These are phyloP conservation scores for Micrastur ruficollis DNA, from an alignment of 2,797 vertebrate genomes.

Conservation along the genomic window DNA sequence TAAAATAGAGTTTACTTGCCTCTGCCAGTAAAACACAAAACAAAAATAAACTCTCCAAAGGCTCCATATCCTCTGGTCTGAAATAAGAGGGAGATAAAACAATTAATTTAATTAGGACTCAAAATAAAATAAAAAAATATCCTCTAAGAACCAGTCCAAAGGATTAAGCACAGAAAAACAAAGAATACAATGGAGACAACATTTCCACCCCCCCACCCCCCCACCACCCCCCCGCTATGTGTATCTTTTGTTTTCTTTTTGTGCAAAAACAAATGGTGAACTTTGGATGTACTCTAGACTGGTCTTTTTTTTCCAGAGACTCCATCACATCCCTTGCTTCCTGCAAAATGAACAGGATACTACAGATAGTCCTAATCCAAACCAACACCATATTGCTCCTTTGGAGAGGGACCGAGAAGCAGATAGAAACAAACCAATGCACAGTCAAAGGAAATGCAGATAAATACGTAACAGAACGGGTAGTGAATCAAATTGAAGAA, in stretches of 20 bases:
- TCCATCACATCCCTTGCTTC: neutral
- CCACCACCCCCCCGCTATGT: fast-evolving
- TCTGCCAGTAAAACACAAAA: neutral
- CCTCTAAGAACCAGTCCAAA: neutral
- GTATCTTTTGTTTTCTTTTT: neutral
- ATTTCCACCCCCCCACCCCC: too few relatives aligned
- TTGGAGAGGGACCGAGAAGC: neutral
- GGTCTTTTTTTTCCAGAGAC: neutral
- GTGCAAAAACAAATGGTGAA: neutral
- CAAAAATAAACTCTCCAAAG: neutral
- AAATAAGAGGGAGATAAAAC: neutral
- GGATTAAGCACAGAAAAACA: neutral
- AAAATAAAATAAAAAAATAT: neutral
- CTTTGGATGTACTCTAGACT: neutral
- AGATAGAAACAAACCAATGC: neutral
- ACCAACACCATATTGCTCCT: neutral
- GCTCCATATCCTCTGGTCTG: neutral
- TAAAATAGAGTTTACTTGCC: neutral
- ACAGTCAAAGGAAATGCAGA: neutral
- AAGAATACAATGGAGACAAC: neutral
- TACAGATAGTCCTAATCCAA: neutral
- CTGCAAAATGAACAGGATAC: neutral
- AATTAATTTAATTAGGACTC: neutral
- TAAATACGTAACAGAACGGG: slow-evolving; percentile 25
- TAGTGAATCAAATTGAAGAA: slow-evolving; percentile 47